Evolutionary conservation across 1,140 invertebrate genomes (phyloP), one percentile per base, ranked within the genome.

Genomic region (Rhopalosiphum padi): DNA sequence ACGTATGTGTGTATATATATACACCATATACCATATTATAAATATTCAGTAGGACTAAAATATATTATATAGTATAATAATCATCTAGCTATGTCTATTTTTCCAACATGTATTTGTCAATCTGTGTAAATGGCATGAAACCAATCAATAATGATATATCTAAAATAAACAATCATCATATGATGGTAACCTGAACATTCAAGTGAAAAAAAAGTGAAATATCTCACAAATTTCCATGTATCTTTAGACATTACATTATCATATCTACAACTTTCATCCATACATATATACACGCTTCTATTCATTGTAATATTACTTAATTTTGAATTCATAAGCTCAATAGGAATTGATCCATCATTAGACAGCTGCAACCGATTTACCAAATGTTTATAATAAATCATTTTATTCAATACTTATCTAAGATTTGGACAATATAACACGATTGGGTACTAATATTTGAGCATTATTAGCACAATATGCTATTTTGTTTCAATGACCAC

Each of bases 401-500:
- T 90, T 90, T 37, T 90, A 90, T 23, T 90, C 25, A 43, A 90
- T 41, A 90, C 53, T 37, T 90, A 90, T 51, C 87, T 60, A 90
- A 90, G 9, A 41, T 60, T 90, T 77, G 60, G 90, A 46, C 41
- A 77, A 77, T 82, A 5, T 91, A 91, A 91, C 43, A 91, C 60
- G 55, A 91, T 51, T 91, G 90, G 90, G 90, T 82, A 90, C 23
- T 90, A 91, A 60, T 91, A 9, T 77, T 91, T 91, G 90, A 91
- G 90, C 90, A 91, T 91, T 46, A 91, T 46, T 90, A 60, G 37
- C 88, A 60, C 53, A 90, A 60, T 60, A 41, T 53, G 46, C 48
- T 43, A 60, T 60, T 51, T 55, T 30, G 23, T 90, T 60, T 60
- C 37, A 55, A 60, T 46, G 7, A 90, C 18, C 53, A 41, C 25